phyloP scores from a whole-genome alignment of 2,888 invertebrate species.

The Ctenicera cuprea region DNA sequence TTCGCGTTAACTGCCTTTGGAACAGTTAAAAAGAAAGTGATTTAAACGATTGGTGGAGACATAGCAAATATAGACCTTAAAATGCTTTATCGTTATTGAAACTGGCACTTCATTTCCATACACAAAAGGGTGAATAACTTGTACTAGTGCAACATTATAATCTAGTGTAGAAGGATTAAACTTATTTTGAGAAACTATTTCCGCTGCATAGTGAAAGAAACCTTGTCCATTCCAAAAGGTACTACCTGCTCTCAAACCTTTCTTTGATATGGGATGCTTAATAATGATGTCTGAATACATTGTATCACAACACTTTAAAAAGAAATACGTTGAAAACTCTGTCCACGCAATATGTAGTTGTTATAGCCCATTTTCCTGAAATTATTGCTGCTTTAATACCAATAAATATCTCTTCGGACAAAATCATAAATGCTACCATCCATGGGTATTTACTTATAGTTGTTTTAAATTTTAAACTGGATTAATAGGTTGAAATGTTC shows the following conservation, averaged over 20 bases:
- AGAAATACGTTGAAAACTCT: not conserved
- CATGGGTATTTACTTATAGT: conserved; percentile 18
- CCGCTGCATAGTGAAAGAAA: conserved; percentile 26
- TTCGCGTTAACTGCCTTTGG: too few relatives aligned
- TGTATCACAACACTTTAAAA: not conserved
- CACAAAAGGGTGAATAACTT: conserved; percentile 24
- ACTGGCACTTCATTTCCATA: conserved; percentile 22
- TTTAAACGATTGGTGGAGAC: not conserved
- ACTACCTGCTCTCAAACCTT: conserved; percentile 38
- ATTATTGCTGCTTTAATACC: conserved; percentile 33
- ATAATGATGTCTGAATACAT: not conserved
- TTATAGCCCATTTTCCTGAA: conserved; percentile 29
- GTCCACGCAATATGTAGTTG: conserved; percentile 25
- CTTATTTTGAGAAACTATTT: conserved; percentile 25
- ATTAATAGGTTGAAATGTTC: not conserved
- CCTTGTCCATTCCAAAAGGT: conserved; percentile 32
- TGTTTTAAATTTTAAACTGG: too few relatives aligned
- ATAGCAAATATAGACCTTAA: not conserved
- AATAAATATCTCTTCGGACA: conserved; percentile 22
- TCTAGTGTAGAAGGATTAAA: conserved; percentile 28
- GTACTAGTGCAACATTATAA: conserved; percentile 27
- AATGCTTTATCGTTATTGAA: not conserved
- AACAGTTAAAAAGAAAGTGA: not conserved
- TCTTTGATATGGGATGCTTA: conserved; percentile 31
- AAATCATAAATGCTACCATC: conserved; percentile 30